phyloP scores from a whole-genome alignment of 1,140 invertebrate genomes.

The Drosophila sproati region DNA sequence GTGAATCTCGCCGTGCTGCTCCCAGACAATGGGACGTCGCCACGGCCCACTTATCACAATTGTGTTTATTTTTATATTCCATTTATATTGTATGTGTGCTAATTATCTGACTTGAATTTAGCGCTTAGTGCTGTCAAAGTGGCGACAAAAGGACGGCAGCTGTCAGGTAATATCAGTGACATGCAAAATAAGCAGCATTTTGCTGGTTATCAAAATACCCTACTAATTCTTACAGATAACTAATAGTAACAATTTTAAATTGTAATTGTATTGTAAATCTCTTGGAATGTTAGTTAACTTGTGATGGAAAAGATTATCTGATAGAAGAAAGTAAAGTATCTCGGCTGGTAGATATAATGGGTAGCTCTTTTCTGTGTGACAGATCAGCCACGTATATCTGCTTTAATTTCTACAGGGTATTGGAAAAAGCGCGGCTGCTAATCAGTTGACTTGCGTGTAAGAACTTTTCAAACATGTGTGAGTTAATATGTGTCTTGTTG shows the following conservation, averaged over 20 bases:
- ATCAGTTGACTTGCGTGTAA: slow-evolving; percentile 29
- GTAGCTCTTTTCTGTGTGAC: no score
- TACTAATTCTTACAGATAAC: background rate
- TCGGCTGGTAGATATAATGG: no score
- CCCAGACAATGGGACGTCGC: slow-evolving; percentile 70
- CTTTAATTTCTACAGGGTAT: slow-evolving; percentile 18
- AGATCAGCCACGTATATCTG: background rate
- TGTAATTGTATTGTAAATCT: no score
- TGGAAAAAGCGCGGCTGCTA: slow-evolving; percentile 10
- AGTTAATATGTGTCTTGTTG: slow-evolving; percentile 4
- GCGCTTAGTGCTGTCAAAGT: slow-evolving; percentile 70
- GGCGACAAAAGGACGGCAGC: slow-evolving; percentile 40
- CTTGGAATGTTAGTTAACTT: no score
- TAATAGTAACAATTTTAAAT: no score
- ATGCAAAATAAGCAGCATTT: background rate
- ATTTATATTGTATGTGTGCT: slow-evolving; percentile 38
- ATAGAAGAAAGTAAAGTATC: no score
- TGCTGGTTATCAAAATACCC: background rate
- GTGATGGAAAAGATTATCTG: no score
- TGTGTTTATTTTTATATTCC: slow-evolving; percentile 23
- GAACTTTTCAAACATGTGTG: slow-evolving; percentile 38
- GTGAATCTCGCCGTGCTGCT: slow-evolving; percentile 16
- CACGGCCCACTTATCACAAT: slow-evolving; percentile 35
- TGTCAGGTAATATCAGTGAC: slow-evolving; percentile 47
- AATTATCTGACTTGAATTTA: slow-evolving; percentile 71